Percentiles rank a stretch among this genome's conserved stretches.
Conservation (phyloP, 1,140 invertebrate species). For the Trachymyrmex septentrionalis region DNA sequence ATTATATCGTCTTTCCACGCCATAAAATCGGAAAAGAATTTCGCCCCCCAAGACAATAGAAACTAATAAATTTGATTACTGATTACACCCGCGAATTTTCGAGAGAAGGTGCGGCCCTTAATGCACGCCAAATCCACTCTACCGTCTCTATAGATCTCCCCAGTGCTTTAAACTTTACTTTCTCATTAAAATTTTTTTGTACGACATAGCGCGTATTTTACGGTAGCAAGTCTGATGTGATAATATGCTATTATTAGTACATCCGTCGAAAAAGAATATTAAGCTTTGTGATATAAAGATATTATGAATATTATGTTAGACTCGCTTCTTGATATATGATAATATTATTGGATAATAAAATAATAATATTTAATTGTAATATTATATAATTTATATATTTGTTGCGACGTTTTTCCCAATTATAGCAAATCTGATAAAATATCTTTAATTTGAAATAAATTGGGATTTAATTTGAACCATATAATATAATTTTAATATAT, state of each 20-base stretch:
- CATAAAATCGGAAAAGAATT: conserved; percentile 87
- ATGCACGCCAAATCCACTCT: conserved; percentile 47
- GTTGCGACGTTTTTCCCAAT: not conserved
- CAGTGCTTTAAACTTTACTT: conserved; percentile 48
- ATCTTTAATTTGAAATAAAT: not conserved
- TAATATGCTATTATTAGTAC: conserved; percentile 12
- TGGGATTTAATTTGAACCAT: not conserved
- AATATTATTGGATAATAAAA: conserved; percentile 3
- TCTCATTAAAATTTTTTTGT: conserved; percentile 49
- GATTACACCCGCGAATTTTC: conserved; percentile 82
- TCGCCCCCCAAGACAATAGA: conserved; percentile 86
- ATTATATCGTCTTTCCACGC: conserved; percentile 87
- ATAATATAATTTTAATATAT: not conserved
- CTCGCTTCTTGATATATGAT: not conserved
- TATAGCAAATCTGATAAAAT: not conserved
- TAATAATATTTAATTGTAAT: conserved; percentile 11
- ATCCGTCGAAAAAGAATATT: conserved; percentile 6
- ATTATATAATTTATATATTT: conserved; percentile 2
- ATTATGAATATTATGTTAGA: not conserved
- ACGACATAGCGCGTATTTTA: conserved; percentile 35
- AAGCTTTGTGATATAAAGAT: conserved; percentile 25
- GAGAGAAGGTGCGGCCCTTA: conserved; percentile 53
- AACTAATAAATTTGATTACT: conserved; percentile 87
- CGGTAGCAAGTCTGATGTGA: conserved; percentile 3
- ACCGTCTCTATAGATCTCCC: conserved; percentile 27